These are phyloP conservation scores for Unio delphinus DNA, from an alignment of 2,888 invertebrate genomes.

Conservation along the genomic window DNA sequence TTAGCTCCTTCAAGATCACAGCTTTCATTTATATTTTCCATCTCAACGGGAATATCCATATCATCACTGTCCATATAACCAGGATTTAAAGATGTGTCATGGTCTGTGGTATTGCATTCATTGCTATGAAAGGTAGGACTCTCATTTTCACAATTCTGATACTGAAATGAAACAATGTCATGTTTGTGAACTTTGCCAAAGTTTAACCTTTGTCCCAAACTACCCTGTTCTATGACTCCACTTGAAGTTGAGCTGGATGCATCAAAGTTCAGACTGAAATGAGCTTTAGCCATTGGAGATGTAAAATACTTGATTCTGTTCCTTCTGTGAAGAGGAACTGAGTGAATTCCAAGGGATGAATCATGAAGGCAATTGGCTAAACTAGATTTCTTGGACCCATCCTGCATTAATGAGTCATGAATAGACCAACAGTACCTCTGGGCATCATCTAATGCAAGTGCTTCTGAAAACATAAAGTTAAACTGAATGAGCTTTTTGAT, in stretches of 20 bases:
- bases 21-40: constrained; percentile 2
- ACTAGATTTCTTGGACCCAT: too few species aligned
- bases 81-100: constrained; percentile 10
- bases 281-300: too few species aligned
- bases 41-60: not conserved
- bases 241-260: constrained; percentile 40
- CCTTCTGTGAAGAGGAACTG: too few species aligned
- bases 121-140: constrained; percentile 25
- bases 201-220: constrained; percentile 21
- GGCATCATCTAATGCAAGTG: too few species aligned
- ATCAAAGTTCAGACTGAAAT: too few species aligned
- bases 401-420: too few species aligned
- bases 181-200: not conserved
- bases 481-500: too few species aligned
- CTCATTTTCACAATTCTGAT: constrained; percentile 14
- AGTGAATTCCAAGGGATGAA: too few species aligned
- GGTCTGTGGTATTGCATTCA: constrained; percentile 24
- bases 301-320: too few species aligned
- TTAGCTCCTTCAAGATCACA: not conserved
- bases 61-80: constrained; percentile 7
- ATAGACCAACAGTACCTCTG: too few species aligned
- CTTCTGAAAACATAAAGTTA: too few species aligned
- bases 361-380: too few species aligned
- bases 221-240: constrained; percentile 31
- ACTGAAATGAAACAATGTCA: not conserved